Conservation (phyloP, 2,113 vertebrate species). For the Apus apus region DNA sequence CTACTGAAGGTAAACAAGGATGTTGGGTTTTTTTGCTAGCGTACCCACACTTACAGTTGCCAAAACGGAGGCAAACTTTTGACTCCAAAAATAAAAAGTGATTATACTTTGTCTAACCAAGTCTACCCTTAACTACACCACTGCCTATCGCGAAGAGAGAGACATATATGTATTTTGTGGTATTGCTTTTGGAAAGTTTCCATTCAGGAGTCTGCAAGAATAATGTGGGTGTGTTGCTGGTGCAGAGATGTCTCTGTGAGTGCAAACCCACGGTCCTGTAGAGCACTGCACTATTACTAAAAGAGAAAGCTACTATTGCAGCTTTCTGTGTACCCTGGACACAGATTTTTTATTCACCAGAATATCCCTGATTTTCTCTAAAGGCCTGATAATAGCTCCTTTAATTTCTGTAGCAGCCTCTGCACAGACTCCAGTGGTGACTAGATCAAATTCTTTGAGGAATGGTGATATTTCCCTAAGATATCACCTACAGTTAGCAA, state of each 20-base stretch:
- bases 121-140: conserved; percentile 58
- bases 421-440: background rate
- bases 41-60: conserved; percentile 46
- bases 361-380: background rate
- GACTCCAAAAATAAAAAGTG: conserved; percentile 78
- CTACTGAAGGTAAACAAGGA: conserved; percentile 48
- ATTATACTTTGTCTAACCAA: conserved; percentile 75
- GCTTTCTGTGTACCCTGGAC: background rate
- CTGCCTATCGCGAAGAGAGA: conserved; percentile 43
- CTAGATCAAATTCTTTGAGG: background rate
- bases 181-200: conserved; percentile 68
- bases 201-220: conserved; percentile 55
- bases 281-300: background rate
- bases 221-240: conserved; percentile 29
- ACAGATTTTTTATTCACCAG: background rate
- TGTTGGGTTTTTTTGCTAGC: background rate
- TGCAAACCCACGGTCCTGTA: background rate
- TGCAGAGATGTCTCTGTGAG: background rate
- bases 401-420: background rate
- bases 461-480: background rate
- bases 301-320: background rate
- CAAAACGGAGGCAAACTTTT: conserved; percentile 63
- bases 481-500: background rate
- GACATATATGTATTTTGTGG: conserved; percentile 65
- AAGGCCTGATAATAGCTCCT: background rate